phyloP scores from a whole-genome alignment of 1,140 invertebrate species.

The Hylaeus volcanicus region DNA sequence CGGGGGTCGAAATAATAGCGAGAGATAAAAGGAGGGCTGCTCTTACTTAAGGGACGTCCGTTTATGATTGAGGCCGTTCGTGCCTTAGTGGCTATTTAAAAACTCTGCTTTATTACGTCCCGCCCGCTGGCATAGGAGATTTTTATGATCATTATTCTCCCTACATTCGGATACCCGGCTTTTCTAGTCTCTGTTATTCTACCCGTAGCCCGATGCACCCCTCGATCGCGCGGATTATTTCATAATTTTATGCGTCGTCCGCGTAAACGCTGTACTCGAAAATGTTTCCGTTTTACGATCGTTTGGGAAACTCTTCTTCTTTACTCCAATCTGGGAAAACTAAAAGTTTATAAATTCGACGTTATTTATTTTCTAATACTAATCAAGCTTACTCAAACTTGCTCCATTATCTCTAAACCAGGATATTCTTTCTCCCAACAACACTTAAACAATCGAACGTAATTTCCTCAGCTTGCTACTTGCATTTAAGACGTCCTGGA shows the following conservation, averaged over 20 bases:
- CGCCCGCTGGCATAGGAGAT: constrained; percentile 55
- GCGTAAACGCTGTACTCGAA: background rate
- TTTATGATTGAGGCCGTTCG: constrained; percentile 70
- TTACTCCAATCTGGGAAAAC: background rate
- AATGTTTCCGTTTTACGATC: background rate
- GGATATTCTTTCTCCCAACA: too few relatives aligned
- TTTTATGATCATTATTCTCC: constrained; percentile 60
- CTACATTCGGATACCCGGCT: constrained; percentile 30
- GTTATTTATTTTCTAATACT: too few relatives aligned
- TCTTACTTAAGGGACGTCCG: constrained; percentile 69
- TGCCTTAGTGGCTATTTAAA: constrained; percentile 70
- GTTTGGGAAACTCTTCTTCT: background rate
- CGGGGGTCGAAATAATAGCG: constrained; percentile 68
- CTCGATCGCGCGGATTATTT: background rate
- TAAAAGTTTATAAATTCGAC: too few relatives aligned
- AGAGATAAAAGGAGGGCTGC: constrained; percentile 69
- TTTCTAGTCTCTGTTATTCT: constrained; percentile 35
- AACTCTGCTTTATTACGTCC: constrained; percentile 68
- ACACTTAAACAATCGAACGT: too few relatives aligned
- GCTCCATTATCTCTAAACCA: too few relatives aligned
- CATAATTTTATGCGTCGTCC: constrained; percentile 29
- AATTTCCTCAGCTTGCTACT: too few relatives aligned
- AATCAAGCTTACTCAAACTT: too few relatives aligned
- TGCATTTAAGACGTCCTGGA: too few relatives aligned
- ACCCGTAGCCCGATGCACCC: background rate